Base-by-base conservation (phyloP, 2,797 vertebrate genomes). In the Catostomus latipinnis region DNA sequence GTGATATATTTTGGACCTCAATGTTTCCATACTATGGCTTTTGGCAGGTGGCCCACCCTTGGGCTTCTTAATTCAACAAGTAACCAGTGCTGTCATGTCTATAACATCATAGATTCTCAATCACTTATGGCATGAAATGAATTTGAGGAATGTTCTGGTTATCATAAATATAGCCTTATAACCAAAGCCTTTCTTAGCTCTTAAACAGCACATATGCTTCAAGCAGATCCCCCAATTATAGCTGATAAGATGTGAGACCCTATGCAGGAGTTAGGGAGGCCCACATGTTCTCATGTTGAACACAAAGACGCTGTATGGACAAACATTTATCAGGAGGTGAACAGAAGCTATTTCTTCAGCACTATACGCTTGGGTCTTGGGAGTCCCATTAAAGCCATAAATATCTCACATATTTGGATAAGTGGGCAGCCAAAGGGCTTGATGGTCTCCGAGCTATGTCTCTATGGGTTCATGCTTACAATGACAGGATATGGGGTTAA, bases 401-500 rank as follows among this genome's bases (percentile, higher is more conserved):
- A 66, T 72, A 53, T 74, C 8, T 67, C 67, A 75, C 69, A 76
- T 76, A 67, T 83, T 82, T 74, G 63, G 57, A 66, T 67, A 78
- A 75, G 56, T 68, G 75, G 74, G 63, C 84, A 76, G 57, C 65
- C 85, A 81, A n/a, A 53, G 9, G 22, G 13, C 79, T 73, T 74
- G 80, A 22, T 68, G 57, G 77, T 80, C 50, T 82, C 78, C 82
- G 83, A 77, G 54, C 18, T 81, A 77, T 80, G 71, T 69, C 65
- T 13, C 66, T 66, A 69, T 74, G 46, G 75, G 78, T 58, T 76
- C 54, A 68, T 68, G 13, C 65, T 86, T 85, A 92, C 90, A 93
- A 92, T 91, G 84, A 86, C 88, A 92, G 93, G 93, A 94, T 91
- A 88, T 85, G 53, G 80, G 61, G 84, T 85, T 85, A 78, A 68